Evolutionary conservation across 2,113 vertebrate genomes (phyloP).

Genomic region (Eulemur macaco): DNA sequence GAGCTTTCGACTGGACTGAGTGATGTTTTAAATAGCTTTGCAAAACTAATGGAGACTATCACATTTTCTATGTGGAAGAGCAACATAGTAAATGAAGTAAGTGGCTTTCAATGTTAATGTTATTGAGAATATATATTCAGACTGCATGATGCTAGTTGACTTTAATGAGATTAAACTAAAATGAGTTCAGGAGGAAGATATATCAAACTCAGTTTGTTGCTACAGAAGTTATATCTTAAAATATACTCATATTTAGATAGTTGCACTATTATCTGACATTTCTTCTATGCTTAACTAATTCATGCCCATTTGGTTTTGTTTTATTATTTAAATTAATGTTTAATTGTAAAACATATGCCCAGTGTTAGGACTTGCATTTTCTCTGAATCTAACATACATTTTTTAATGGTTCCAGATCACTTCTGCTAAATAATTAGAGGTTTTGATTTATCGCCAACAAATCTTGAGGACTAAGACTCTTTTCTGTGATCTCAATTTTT

Average conservation of each 20-base stretch:
- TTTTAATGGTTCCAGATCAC: neutral
- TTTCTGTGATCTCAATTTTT: neutral
- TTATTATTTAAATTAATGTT: neutral
- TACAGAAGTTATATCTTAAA: neutral
- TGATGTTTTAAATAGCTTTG: neutral
- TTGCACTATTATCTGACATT: neutral
- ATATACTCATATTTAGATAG: neutral
- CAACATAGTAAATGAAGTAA: neutral
- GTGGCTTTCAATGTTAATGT: neutral
- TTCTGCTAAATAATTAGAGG: neutral
- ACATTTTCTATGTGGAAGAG: neutral
- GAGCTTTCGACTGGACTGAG: neutral
- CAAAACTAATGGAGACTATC: neutral
- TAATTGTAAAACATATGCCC: neutral
- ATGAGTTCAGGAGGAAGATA: neutral
- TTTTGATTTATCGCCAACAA: constrained; percentile 4
- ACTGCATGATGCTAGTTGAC: neutral
- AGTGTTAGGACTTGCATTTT: neutral
- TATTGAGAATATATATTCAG: neutral
- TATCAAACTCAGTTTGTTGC: neutral
- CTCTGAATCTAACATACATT: neutral
- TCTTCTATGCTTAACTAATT: neutral
- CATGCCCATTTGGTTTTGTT: neutral
- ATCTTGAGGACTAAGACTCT: neutral
- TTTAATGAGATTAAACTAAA: constrained; percentile 2